Base-by-base conservation (phyloP, 2,797 vertebrate genomes). In the Denticeps clupeoides region DNA sequence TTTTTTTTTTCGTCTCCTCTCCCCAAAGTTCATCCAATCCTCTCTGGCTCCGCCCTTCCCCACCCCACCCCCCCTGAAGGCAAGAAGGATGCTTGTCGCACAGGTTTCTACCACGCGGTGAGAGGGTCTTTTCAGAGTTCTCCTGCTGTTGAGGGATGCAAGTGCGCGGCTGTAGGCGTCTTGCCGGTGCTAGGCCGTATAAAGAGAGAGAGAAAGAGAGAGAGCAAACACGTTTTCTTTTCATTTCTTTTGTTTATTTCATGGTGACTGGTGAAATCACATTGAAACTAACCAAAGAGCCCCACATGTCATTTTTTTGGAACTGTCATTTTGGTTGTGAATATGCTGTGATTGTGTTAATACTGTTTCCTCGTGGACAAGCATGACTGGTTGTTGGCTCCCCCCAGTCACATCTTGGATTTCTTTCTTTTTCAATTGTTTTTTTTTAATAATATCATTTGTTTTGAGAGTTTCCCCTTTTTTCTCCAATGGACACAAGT, bases 311-410 rank as follows among this genome's bases (percentile, higher is more conserved):
- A 41, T 68, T 68, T 69, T 68, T 49, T n/a, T n/a, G n/a, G n/a
- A 55, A 72, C 69, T 68, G 75, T 62, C 65, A 67, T 10, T 48
- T 27, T 35, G 45, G 53, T 29, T 48, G 50, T 18, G 33, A 41
- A 21, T 45, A 56, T 52, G 52, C 56, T 44, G 44, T 58, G 48
- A 64, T 74, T 71, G 65, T 73, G 60, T 71, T 69, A 64, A 74
- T 69, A 40, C 58, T 60, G 51, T 55, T 67, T 73, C 67, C 71
- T 65, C 60, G 65, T 69, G 70, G 73, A 76, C 64, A 67, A 79
- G 82, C 81, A 85, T 84, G 82, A 77, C 57, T 45, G 71, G 67
- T 67, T 59, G 67, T 71, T 62, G n/a, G 68, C 73, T 74, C 69
- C 54, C 75, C 70, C 65, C 58, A 64, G 72, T 71, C 68, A 55